Conservation (phyloP, 2,113 vertebrate species). For the Hyla sarda region DNA sequence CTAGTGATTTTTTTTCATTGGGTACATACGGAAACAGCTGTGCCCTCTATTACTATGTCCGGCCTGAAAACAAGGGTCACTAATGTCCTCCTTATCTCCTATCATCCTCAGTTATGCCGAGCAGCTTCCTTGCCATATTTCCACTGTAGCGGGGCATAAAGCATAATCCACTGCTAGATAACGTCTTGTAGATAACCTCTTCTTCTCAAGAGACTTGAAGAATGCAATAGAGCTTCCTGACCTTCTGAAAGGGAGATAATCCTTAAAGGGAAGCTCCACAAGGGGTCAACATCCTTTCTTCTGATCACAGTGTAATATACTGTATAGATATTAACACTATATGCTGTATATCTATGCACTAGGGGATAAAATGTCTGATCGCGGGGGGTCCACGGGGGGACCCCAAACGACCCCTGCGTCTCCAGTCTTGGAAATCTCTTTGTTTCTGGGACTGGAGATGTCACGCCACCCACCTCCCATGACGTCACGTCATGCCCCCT, state of each 20-base stretch:
- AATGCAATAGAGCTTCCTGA: neutral
- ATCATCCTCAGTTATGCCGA: constrained; percentile 18
- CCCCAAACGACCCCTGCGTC: too few species aligned
- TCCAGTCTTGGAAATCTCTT: too few species aligned
- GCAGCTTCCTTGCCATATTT: constrained; percentile 19
- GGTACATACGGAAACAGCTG: neutral
- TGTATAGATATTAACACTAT: too few species aligned
- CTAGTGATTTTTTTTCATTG: too few species aligned
- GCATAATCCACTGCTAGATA: neutral
- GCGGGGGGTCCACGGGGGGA: too few species aligned
- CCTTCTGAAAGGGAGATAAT: neutral
- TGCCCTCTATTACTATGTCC: constrained; percentile 29
- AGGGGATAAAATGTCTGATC: too few species aligned
- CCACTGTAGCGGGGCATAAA: neutral
- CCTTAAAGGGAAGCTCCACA: neutral
- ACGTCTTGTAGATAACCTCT: constrained; percentile 35
- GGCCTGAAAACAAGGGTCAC: neutral
- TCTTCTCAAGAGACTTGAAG: neutral
- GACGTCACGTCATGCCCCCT: too few species aligned
- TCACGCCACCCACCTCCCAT: too few species aligned
- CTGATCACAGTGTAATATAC: too few species aligned
- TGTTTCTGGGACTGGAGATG: too few species aligned
- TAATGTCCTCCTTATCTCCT: constrained; percentile 36
- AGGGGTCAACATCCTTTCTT: neutral
- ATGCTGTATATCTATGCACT: too few species aligned